These are phyloP conservation scores for Corella eumyota DNA, from an alignment of 23 tunicate species.

Conservation along the genomic window DNA sequence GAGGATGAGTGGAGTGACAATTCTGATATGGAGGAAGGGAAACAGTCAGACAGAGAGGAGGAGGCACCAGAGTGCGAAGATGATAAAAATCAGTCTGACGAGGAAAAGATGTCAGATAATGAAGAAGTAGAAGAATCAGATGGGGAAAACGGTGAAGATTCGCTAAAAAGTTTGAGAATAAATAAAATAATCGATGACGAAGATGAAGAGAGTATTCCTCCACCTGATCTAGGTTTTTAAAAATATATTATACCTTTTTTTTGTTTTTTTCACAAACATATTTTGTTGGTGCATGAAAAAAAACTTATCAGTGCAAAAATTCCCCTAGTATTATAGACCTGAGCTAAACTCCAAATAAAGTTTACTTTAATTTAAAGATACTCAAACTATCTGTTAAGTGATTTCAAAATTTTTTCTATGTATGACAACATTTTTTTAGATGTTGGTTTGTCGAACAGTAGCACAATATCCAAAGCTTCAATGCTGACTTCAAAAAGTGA, in stretches of 20 bases:
- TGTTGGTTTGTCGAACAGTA: slow-evolving; percentile 13
- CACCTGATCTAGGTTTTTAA: no score
- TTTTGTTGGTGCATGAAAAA: no score
- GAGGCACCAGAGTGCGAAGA: background rate
- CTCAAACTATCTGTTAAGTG: no score
- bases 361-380: no score
- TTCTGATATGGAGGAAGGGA: background rate
- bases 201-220: slow-evolving; percentile 9
- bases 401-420: no score
- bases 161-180: slow-evolving; percentile 11
- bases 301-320: no score
- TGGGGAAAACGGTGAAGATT: slow-evolving; percentile 4
- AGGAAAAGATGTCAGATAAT: slow-evolving; percentile 2
- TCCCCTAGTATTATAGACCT: no score
- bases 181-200: slow-evolving; percentile 40
- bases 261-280: no score
- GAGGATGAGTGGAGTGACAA: slow-evolving; percentile 12
- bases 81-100: slow-evolving; percentile 14
- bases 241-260: no score
- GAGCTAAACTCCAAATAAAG: no score
- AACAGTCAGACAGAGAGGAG: slow-evolving; percentile 6
- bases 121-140: slow-evolving; percentile 12
- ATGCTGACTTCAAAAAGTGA: slow-evolving; percentile 11
- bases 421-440: no score
- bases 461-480: slow-evolving; percentile 15